Evolutionary conservation across 1,140 invertebrate species (phyloP).

Genomic region (Solenopsis fugax): DNA sequence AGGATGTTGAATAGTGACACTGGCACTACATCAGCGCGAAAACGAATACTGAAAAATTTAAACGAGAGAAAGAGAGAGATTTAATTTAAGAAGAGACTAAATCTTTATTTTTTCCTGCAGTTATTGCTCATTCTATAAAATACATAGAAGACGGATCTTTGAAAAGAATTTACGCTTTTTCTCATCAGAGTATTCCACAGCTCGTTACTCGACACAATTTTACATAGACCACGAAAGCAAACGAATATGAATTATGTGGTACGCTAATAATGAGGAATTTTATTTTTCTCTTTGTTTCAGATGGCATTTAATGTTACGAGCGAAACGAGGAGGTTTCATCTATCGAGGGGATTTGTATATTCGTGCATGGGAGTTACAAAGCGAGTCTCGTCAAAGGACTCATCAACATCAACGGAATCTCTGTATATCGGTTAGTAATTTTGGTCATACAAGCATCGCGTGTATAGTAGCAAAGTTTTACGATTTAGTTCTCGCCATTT

Average conservation of each 20-base stretch:
- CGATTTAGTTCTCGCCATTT: slow-evolving; percentile 31
- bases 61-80: not conserved
- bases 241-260: not conserved
- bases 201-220: not conserved
- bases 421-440: slow-evolving; percentile 83
- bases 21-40: slow-evolving; percentile 14
- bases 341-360: slow-evolving; percentile 86
- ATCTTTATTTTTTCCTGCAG: not conserved
- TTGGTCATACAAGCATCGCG: not conserved
- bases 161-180: not conserved
- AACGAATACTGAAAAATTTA: not conserved
- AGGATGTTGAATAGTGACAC: slow-evolving; percentile 1
- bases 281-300: slow-evolving; percentile 76
- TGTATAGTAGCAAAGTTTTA: slow-evolving; percentile 10
- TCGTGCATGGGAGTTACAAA: slow-evolving; percentile 85
- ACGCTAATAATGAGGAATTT: slow-evolving; percentile 38
- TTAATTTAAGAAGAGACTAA: not conserved
- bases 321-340: slow-evolving; percentile 83
- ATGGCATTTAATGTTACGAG: slow-evolving; percentile 85
- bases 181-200: not conserved
- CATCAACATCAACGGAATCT: slow-evolving; percentile 82
- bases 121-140: not conserved
- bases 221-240: not conserved
- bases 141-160: not conserved
- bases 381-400: slow-evolving; percentile 83